Evolutionary conservation across 1,140 invertebrate species (phyloP).

Genomic region (Neodiprion virginianus): DNA sequence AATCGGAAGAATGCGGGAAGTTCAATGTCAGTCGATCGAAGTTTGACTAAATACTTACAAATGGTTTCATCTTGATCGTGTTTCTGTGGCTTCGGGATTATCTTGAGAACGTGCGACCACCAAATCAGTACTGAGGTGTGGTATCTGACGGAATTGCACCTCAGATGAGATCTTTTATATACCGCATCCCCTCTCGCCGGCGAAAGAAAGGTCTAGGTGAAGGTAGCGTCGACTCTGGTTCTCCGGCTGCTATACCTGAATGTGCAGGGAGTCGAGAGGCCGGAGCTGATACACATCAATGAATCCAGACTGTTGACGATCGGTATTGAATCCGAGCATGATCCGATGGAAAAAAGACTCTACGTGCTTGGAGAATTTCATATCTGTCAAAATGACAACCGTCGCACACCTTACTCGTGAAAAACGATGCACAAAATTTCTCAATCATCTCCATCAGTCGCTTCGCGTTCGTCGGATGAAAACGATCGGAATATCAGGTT

Average conservation of each 20-base stretch:
- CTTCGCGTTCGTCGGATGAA: too few species aligned
- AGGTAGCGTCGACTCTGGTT: constrained; percentile 49
- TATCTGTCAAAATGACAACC: too few species aligned
- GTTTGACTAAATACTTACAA: constrained; percentile 44
- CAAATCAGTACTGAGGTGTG: constrained; percentile 46
- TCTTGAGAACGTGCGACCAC: constrained; percentile 29
- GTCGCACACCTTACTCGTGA: too few species aligned
- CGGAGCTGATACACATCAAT: background rate
- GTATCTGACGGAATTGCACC: constrained; percentile 55
- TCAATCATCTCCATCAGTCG: too few species aligned
- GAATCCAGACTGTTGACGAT: too few species aligned
- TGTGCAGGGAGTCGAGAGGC: background rate
- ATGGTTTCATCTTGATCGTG: constrained; percentile 44
- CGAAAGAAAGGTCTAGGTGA: constrained; percentile 64
- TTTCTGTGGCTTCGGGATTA: constrained; percentile 14
- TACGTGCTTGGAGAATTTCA: too few species aligned
- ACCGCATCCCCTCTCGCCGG: constrained; percentile 54
- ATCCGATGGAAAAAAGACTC: too few species aligned
- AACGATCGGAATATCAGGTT: too few species aligned
- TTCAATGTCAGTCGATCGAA: constrained; percentile 9
- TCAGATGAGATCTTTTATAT: constrained; percentile 60
- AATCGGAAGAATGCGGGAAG: constrained; percentile 24
- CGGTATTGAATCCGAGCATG: too few species aligned
- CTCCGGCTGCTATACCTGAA: background rate
- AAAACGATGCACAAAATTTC: too few species aligned